These are phyloP conservation scores for Dreissena polymorpha DNA, from an alignment of 1,140 invertebrate species.

Conservation along the genomic window DNA sequence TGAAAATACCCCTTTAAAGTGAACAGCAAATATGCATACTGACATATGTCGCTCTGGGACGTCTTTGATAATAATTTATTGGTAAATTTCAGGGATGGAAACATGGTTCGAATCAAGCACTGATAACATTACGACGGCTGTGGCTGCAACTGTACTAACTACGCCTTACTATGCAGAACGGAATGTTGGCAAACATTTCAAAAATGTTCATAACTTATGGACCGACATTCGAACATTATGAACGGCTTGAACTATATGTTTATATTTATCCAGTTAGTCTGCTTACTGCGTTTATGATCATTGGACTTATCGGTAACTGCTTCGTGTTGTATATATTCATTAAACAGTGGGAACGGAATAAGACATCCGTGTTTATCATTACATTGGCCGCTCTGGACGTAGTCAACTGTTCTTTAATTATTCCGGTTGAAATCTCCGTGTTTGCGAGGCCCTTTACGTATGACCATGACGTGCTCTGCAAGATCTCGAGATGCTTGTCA, in stretches of 20 bases:
- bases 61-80: not conserved
- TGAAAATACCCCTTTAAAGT: too few species aligned
- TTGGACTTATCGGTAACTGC: conserved; percentile 31
- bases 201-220: not conserved
- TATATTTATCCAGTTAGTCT: conserved; percentile 23
- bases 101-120: not conserved
- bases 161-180: not conserved
- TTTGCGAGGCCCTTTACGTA: conserved; percentile 29
- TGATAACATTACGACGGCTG: not conserved
- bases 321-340: conserved; percentile 36
- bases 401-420: conserved; percentile 35
- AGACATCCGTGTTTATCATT: conserved; percentile 39
- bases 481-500: conserved; percentile 15
- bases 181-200: not conserved
- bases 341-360: conserved; percentile 28
- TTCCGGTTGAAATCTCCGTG: conserved; percentile 34
- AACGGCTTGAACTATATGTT: conserved; percentile 1
- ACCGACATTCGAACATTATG: conserved; percentile 3
- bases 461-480: conserved; percentile 35
- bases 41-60: too few species aligned
- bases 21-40: too few species aligned
- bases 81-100: not conserved
- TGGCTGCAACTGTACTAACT: not conserved
- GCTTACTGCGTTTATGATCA: conserved; percentile 6
- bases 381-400: conserved; percentile 28